These are phyloP conservation scores for Bombycilla garrulus DNA, from an alignment of 2,113 vertebrate species.

Conservation along the genomic window DNA sequence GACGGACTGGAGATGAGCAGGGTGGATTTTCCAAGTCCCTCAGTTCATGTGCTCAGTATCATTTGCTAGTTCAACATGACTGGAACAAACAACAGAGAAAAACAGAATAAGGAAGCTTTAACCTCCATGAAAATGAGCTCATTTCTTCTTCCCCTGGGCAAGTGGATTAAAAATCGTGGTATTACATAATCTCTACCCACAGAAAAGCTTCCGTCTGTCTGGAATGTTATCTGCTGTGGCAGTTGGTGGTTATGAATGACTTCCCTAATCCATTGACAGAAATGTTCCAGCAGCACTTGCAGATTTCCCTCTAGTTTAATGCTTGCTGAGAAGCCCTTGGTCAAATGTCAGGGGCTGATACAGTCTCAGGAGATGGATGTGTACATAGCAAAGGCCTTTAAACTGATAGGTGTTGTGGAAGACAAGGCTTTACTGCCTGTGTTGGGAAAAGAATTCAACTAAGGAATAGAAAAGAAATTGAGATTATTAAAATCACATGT, in stretches of 20 bases:
- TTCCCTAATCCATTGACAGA: neutral
- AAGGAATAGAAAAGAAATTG: neutral
- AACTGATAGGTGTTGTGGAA: fast-evolving
- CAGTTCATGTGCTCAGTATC: neutral
- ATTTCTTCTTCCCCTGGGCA: neutral
- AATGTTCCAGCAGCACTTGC: neutral
- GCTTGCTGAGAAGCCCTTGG: neutral
- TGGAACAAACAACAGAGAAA: neutral
- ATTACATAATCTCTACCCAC: neutral
- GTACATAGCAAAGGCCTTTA: neutral
- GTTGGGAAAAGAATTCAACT: neutral
- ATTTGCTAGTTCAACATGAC: neutral
- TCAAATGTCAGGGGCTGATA: neutral
- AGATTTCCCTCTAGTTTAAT: neutral
- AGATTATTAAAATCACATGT: neutral
- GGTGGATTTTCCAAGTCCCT: neutral
- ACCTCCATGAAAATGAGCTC: neutral
- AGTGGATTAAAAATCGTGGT: neutral
- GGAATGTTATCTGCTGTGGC: conserved; percentile 9
- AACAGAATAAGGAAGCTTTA: neutral
- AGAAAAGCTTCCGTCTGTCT: neutral
- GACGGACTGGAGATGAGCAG: neutral
- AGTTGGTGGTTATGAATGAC: conserved; percentile 29
- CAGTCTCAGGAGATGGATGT: neutral
- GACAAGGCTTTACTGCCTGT: neutral